Evolutionary conservation across 1,140 invertebrate genomes (phyloP), one percentile per base, ranked within the genome.

Genomic region (Papilio dardanus): DNA sequence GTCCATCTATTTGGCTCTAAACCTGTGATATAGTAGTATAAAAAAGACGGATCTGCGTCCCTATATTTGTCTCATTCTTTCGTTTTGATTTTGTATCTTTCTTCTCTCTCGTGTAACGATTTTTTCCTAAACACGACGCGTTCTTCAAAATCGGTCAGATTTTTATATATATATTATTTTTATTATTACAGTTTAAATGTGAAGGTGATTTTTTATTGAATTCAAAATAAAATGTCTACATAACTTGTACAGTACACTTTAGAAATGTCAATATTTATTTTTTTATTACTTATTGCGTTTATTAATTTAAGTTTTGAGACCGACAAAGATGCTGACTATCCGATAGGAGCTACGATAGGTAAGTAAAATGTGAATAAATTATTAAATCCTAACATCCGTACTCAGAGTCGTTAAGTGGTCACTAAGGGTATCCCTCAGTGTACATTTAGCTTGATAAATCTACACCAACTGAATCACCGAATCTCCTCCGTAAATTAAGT

Each of bases 271-370:
- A 14, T 4, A 30, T 62, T 62, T 28, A 14, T 62, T 16, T 62
- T 62, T 62, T 28, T 62, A 28, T 62, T 62, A 3, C 10, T 62
- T 62, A 24, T 30, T 62, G 24, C 24, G 54, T 62, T 62, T 14
- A 4, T 28, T 16, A 62, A 62, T 28, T 62, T 62, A 28, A 62
- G 24, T 62, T 14, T 62, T 62, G 54, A 62, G 24, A 4, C 24
- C 14, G 24, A 62, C 24, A 62, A 62, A 28, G 54, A 62, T 62
- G 21, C 10, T 1, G 54, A 62, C 54, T 30, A 62, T 62, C 54
- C 54, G 12, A 62, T 62, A 62, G 54, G 54, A 21, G 54, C 54
- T 30, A 62, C 54, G 54, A 58, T 58, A 24, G 10, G 54, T 58
- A 28, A 28, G 21, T 58, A n/a, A 46, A 1, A 37, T 8, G 7